Evolutionary conservation across 2,888 invertebrate species (phyloP).

Genomic region (Celastrina argiolus): DNA sequence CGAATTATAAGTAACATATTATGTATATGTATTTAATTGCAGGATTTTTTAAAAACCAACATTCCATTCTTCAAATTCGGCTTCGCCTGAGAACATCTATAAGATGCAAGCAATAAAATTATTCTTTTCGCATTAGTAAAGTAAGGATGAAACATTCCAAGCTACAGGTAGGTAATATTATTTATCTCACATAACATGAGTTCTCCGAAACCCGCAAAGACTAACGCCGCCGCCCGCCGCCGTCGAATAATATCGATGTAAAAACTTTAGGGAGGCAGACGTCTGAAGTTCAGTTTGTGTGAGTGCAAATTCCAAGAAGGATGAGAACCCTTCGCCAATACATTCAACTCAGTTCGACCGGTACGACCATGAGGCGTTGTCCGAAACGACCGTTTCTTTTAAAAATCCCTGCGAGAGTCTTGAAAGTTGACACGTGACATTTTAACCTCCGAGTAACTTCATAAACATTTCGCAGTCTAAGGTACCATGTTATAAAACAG

Average conservation of each 20-base stretch:
- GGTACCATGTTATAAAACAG: not conserved
- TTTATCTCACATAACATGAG: constrained; percentile 8
- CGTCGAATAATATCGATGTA: constrained; percentile 27
- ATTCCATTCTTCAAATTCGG: not conserved
- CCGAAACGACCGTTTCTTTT: constrained; percentile 49
- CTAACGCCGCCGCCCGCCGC: constrained; percentile 20
- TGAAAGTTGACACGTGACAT: not conserved
- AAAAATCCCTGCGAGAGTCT: constrained; percentile 35
- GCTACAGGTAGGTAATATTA: constrained; percentile 24
- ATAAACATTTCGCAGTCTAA: not conserved
- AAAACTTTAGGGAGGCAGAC: constrained; percentile 42
- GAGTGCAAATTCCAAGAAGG: constrained; percentile 72
- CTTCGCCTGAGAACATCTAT: not conserved
- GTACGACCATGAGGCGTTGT: constrained; percentile 37
- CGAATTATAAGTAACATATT: not conserved
- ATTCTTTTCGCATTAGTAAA: not conserved
- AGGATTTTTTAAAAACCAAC: not conserved
- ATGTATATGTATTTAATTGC: not conserved
- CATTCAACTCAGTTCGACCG: constrained; percentile 56
- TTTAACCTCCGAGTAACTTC: not conserved
- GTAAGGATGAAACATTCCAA: not conserved
- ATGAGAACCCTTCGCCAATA: constrained; percentile 55
- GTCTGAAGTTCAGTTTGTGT: constrained; percentile 50
- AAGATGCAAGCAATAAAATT: not conserved
- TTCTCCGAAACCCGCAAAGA: constrained; percentile 34